Percentiles rank a stretch among this genome's conserved stretches.
phyloP scores from a whole-genome alignment of 2,113 vertebrate species.

The Anser cygnoides region DNA sequence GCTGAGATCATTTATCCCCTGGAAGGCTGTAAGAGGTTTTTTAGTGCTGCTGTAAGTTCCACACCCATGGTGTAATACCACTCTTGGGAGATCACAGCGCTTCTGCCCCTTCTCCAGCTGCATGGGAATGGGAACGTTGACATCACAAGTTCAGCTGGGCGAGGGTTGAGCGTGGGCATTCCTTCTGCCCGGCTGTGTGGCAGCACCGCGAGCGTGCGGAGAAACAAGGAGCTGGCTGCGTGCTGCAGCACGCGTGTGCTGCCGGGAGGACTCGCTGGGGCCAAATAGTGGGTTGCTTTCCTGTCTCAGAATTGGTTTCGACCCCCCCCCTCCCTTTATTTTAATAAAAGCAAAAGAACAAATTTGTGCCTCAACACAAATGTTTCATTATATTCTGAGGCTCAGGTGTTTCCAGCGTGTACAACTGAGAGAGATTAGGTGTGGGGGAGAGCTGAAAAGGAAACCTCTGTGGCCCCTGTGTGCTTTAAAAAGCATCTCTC shows the following conservation, averaged over 20 bases:
- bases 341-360: background rate
- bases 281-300: background rate
- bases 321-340: background rate
- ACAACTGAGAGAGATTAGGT: slow-evolving; percentile 17
- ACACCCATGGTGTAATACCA: background rate
- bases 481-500: slow-evolving; percentile 61
- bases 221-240: background rate
- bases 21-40: background rate
- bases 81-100: background rate
- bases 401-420: background rate
- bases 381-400: slow-evolving; percentile 2
- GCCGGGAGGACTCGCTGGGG: background rate
- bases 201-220: background rate
- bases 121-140: background rate
- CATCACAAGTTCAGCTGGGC: background rate
- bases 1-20: background rate
- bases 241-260: background rate
- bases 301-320: background rate
- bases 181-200: background rate
- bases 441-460: background rate
- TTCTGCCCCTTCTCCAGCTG: background rate
- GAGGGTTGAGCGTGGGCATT: background rate
- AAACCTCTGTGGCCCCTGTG: background rate
- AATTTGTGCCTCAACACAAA: background rate
- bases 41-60: background rate